Percentiles rank a stretch among this genome's conserved stretches.
Evolutionary conservation across 2,113 vertebrate species (phyloP).

Genomic region (Rhinopomastus cyanomelas): DNA sequence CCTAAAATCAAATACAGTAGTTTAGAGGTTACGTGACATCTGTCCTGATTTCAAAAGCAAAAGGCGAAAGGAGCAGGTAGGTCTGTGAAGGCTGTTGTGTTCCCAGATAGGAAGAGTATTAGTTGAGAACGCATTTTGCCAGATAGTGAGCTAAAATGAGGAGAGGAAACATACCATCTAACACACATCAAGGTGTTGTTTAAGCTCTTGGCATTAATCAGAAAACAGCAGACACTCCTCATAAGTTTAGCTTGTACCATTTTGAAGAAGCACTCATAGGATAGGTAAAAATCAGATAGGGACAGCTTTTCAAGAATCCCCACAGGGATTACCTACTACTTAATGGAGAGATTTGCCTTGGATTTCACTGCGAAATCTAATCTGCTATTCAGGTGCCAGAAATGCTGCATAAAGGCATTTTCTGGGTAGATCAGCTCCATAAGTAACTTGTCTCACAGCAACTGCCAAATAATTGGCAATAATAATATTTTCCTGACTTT

Average conservation of each 20-base stretch:
- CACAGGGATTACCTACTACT: background rate
- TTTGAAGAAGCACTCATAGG: background rate
- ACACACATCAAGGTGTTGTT: background rate
- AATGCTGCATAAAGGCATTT: background rate
- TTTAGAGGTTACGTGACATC: background rate
- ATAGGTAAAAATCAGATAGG: background rate
- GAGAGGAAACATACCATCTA: background rate
- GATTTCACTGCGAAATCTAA: background rate
- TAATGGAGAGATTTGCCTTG: background rate
- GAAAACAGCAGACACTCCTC: background rate
- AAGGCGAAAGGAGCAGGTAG: background rate
- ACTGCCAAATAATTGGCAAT: background rate
- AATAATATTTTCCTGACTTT: background rate
- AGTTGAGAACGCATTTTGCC: background rate
- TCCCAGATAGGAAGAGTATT: background rate
- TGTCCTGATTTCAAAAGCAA: background rate
- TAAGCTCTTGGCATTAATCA: background rate
- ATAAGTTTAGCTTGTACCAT: background rate
- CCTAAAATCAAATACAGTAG: background rate
- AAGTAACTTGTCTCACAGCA: background rate
- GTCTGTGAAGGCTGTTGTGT: background rate
- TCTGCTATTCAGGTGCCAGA: background rate
- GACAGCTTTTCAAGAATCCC: background rate
- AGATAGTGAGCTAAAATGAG: background rate
- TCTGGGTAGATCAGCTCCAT: background rate